phyloP scores from a whole-genome alignment of 2,888 invertebrate species.

The Megalurothrips usitatus region DNA sequence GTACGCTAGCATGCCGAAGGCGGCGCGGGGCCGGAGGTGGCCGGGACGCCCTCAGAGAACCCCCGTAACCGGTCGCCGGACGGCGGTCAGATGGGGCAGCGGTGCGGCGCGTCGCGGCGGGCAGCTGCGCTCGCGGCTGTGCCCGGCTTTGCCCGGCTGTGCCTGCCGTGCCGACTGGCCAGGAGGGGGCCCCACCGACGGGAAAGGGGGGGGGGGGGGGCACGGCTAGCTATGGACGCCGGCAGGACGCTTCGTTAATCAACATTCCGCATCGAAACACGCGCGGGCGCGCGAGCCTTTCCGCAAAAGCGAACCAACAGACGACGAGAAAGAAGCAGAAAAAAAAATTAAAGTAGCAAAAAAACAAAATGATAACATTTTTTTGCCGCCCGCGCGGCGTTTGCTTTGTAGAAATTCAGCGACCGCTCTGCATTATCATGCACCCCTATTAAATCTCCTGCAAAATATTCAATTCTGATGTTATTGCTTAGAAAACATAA shows the following conservation, averaged over 20 bases:
- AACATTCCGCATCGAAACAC: constrained; percentile 24
- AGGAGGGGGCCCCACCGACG: neutral
- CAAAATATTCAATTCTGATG: no score
- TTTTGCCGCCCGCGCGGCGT: no score
- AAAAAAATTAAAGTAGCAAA: neutral
- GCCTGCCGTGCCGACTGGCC: no score
- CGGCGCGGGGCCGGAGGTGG: neutral
- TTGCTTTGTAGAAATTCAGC: no score
- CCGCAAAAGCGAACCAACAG: neutral
- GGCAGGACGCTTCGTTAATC: constrained; percentile 19
- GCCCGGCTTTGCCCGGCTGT: no score
- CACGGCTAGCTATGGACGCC: constrained; percentile 12
- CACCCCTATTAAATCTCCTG: no score
- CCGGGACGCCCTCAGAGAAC: neutral
- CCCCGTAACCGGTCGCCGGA: no score
- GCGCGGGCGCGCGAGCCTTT: neutral
- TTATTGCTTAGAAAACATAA: no score
- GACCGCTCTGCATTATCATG: no score
- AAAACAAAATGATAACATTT: neutral
- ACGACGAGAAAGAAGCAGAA: neutral
- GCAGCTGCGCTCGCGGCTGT: no score
- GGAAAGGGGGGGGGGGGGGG: neutral
- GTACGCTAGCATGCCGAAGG: neutral
- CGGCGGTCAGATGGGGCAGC: no score
- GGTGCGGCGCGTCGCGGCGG: no score